Percentiles rank a stretch among this genome's conserved stretches.
Conservation (phyloP, 53 echinoderm and acorn worm species). For the Mesocentrotus franciscanus region DNA sequence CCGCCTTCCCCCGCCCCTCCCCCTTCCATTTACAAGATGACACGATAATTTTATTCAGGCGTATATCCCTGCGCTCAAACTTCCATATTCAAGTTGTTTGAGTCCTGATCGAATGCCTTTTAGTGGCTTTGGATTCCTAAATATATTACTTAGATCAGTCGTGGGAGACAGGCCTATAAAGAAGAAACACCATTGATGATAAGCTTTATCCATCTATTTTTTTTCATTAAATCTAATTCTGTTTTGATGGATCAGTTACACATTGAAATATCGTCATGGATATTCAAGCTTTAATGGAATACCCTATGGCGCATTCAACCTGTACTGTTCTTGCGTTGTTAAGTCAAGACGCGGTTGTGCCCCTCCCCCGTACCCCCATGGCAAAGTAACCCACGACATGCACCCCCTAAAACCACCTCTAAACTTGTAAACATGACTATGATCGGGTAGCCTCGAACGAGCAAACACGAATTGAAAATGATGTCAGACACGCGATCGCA, state of each 20-base stretch:
- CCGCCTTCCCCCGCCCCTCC: no score
- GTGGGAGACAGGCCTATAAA: background rate
- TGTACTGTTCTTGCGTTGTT: background rate
- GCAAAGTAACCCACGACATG: background rate
- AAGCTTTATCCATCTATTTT: background rate
- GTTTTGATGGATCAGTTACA: background rate
- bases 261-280: background rate
- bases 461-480: slow-evolving; percentile 62
- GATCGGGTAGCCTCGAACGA: slow-evolving; percentile 59
- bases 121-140: no score
- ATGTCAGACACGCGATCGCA: slow-evolving; percentile 57
- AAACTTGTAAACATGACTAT: slow-evolving; percentile 56
- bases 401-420: slow-evolving; percentile 45
- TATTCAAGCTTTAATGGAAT: background rate
- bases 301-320: background rate
- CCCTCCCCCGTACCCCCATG: slow-evolving; percentile 7
- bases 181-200: background rate
- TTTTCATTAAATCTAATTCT: background rate
- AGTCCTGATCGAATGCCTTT: no score
- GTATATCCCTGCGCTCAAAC: no score
- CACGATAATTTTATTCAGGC: no score
- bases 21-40: no score
- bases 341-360: background rate
- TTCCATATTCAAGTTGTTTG: no score
- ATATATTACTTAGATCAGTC: background rate